Evolutionary conservation across 2,113 vertebrate species (phyloP).

Genomic region (Paracanthobrama guichenoti): DNA sequence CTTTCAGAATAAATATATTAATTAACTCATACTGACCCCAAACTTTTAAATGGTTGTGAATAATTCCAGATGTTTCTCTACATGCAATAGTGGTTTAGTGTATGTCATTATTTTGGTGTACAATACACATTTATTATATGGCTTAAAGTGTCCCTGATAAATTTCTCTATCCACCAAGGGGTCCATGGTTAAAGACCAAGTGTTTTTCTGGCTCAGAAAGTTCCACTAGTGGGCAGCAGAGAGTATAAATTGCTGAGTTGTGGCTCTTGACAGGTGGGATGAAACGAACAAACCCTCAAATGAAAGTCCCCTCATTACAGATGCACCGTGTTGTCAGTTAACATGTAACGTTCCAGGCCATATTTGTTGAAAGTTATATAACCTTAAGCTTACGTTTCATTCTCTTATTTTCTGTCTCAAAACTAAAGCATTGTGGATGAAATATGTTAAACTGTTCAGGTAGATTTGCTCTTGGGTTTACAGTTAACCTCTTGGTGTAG

Average conservation of each 20-base stretch:
- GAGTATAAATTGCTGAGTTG: slow-evolving; percentile 40
- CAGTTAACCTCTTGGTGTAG: background rate
- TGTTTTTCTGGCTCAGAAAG: background rate
- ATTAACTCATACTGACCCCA: background rate
- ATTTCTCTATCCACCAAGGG: background rate
- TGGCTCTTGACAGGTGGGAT: background rate
- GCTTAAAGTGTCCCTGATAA: background rate
- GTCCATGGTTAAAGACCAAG: background rate
- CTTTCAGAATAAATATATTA: background rate
- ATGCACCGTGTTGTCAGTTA: background rate
- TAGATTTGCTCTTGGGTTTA: background rate
- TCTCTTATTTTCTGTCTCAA: background rate
- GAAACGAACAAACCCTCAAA: background rate
- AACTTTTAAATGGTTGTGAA: no score
- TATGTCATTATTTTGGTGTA: no score
- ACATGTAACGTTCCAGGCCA: background rate
- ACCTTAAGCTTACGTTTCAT: background rate
- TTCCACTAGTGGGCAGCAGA: slow-evolving; percentile 69
- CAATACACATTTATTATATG: background rate
- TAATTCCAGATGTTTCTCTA: no score
- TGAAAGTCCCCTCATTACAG: background rate
- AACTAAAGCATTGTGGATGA: background rate
- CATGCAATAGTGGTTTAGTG: no score
- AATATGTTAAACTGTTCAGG: background rate
- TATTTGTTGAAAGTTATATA: background rate